Percentiles rank a stretch among this genome's conserved stretches.
phyloP scores from a whole-genome alignment of 2,113 vertebrate species.

The Urocolius indicus region DNA sequence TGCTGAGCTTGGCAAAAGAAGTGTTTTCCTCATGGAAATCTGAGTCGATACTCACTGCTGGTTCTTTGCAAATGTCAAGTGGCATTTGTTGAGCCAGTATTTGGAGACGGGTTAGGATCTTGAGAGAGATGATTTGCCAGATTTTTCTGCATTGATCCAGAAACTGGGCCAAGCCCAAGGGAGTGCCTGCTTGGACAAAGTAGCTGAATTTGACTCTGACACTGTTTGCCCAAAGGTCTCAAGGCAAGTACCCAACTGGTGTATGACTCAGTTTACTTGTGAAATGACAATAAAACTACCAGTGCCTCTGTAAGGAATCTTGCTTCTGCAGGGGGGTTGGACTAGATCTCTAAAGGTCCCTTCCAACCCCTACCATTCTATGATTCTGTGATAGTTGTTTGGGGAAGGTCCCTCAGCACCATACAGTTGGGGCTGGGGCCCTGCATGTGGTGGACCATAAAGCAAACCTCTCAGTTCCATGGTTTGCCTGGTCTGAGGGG shows the following conservation, averaged over 20 bases:
- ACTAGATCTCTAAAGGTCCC: too few species aligned
- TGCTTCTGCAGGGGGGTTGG: too few species aligned
- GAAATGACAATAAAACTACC: neutral
- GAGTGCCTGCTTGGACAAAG: constrained; percentile 3
- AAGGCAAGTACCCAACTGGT: neutral
- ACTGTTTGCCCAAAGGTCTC: neutral
- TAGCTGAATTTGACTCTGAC: neutral
- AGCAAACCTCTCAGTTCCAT: accelerated
- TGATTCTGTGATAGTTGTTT: neutral
- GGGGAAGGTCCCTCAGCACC: neutral
- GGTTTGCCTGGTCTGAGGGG: neutral
- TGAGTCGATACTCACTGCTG: neutral
- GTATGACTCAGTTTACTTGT: neutral
- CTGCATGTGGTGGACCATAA: accelerated
- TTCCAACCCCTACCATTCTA: too few species aligned
- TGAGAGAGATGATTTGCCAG: neutral
- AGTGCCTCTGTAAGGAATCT: neutral
- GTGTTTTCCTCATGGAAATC: neutral
- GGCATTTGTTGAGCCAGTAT: neutral
- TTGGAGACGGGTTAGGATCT: neutral
- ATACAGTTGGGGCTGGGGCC: neutral
- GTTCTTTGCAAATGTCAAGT: neutral
- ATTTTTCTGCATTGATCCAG: neutral
- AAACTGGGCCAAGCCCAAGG: neutral
- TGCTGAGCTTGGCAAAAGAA: neutral